These are phyloP conservation scores for Amaurobius ferox DNA, from an alignment of 2,888 invertebrate genomes.

Conservation along the genomic window DNA sequence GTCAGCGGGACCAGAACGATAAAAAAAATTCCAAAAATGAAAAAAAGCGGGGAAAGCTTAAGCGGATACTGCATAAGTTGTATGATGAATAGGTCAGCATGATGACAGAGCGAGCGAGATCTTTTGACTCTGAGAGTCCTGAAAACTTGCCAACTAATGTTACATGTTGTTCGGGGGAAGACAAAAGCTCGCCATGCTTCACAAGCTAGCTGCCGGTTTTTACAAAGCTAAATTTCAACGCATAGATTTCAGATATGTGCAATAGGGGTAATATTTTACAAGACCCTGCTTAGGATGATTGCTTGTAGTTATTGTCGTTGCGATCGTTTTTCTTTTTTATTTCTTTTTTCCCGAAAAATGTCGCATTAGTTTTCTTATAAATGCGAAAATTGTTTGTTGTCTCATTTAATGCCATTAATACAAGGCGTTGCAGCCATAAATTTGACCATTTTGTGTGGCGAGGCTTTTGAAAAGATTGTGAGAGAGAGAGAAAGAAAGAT, in stretches of 20 bases:
- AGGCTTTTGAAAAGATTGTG: neutral
- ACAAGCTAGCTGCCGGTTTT: neutral
- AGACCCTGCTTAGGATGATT: neutral
- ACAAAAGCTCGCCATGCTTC: constrained; percentile 29
- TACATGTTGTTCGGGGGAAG: constrained; percentile 28
- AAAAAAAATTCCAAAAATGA: neutral
- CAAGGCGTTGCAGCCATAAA: neutral
- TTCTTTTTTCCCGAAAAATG: neutral
- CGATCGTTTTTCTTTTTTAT: neutral
- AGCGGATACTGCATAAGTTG: constrained; percentile 52
- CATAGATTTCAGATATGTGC: constrained; percentile 19
- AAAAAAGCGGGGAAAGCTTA: neutral
- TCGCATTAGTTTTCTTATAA: constrained; percentile 11
- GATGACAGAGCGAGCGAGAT: constrained; percentile 36
- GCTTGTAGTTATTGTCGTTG: neutral
- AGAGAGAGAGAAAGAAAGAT: too few species aligned
- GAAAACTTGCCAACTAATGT: constrained; percentile 63
- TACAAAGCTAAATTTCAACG: neutral
- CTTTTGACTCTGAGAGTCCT: constrained; percentile 18
- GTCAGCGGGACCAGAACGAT: neutral
- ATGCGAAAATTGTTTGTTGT: neutral
- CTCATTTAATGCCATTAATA: neutral
- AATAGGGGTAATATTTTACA: neutral
- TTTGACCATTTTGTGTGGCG: neutral
- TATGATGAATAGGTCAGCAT: constrained; percentile 55